A percentile compares a stretch with the other conserved stretches of the same genome.
Conservation (phyloP, 2,888 invertebrate genomes). For the Melanchra persicariae region DNA sequence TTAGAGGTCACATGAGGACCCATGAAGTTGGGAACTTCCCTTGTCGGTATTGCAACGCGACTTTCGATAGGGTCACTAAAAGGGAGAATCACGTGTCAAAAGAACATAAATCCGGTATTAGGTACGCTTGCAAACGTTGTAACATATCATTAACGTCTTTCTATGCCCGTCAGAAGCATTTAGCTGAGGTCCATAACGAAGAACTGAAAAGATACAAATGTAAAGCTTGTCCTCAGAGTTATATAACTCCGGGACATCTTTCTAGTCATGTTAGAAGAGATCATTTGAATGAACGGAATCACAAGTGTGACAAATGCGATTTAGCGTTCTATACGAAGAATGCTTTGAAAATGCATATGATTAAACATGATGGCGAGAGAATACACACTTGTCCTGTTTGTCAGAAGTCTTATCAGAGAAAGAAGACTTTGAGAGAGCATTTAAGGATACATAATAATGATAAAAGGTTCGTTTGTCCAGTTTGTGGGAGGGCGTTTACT, state of each 20-base stretch:
- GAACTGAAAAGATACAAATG: constrained; percentile 87
- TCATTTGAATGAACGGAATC: constrained; percentile 86
- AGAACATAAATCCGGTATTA: constrained; percentile 84
- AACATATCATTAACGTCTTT: constrained; percentile 84
- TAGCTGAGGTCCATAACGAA: constrained; percentile 87
- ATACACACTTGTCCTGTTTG: constrained; percentile 89
- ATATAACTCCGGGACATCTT: constrained; percentile 86
- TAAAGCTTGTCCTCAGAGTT: constrained; percentile 87
- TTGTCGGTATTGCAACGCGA: constrained; percentile 82
- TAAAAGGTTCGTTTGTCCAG: constrained; percentile 79
- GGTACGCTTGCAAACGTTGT: constrained; percentile 85
- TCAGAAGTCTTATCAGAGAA: constrained; percentile 87
- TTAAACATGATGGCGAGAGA: constrained; percentile 89
- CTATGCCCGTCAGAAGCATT: constrained; percentile 85
- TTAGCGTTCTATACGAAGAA: constrained; percentile 89
- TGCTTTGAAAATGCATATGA: constrained; percentile 90
- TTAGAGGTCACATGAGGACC: constrained; percentile 88
- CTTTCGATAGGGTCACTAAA: constrained; percentile 85
- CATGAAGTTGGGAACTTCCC: constrained; percentile 88
- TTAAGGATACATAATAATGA: constrained; percentile 87
- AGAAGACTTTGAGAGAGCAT: constrained; percentile 85
- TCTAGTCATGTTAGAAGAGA: constrained; percentile 86
- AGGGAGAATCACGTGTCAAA: constrained; percentile 87
- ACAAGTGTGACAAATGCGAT: constrained; percentile 89
- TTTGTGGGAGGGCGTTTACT: constrained; percentile 86